Percentiles rank a stretch among this genome's conserved stretches.
phyloP scores from a whole-genome alignment of 2,797 vertebrate species.

The Molossus molossus region DNA sequence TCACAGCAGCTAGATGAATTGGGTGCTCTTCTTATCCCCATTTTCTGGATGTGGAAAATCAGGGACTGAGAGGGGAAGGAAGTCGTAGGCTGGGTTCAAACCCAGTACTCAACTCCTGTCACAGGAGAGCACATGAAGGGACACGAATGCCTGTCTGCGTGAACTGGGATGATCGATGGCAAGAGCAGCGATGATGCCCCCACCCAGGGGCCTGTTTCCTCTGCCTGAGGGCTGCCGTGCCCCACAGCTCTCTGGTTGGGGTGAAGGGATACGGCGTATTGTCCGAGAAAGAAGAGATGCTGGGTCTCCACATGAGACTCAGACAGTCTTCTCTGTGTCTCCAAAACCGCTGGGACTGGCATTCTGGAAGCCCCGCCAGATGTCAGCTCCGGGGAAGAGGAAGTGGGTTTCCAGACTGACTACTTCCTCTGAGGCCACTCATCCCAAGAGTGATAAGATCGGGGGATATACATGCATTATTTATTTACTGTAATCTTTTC shows the following conservation, averaged over 20 bases:
- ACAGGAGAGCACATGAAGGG: not conserved
- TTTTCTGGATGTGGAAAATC: conserved; percentile 25
- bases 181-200: not conserved
- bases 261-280: no score
- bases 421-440: not conserved
- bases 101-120: not conserved
- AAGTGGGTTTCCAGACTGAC: not conserved
- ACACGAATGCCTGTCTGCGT: not conserved
- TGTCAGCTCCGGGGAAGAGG: not conserved
- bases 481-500: not conserved
- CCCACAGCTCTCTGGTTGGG: not conserved
- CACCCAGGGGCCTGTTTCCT: not conserved
- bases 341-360: not conserved
- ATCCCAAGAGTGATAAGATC: not conserved
- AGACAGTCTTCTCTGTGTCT: not conserved
- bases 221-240: not conserved
- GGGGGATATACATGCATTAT: not conserved
- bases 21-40: not conserved
- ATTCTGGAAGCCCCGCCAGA: not conserved
- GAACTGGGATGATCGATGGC: not conserved
- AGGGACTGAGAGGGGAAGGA: not conserved
- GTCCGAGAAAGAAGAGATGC: not conserved
- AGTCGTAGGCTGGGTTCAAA: not conserved
- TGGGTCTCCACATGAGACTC: not conserved
- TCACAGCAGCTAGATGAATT: not conserved